Base-by-base conservation (phyloP, 2,888 invertebrate species). In the Orthonevra nobilis region DNA sequence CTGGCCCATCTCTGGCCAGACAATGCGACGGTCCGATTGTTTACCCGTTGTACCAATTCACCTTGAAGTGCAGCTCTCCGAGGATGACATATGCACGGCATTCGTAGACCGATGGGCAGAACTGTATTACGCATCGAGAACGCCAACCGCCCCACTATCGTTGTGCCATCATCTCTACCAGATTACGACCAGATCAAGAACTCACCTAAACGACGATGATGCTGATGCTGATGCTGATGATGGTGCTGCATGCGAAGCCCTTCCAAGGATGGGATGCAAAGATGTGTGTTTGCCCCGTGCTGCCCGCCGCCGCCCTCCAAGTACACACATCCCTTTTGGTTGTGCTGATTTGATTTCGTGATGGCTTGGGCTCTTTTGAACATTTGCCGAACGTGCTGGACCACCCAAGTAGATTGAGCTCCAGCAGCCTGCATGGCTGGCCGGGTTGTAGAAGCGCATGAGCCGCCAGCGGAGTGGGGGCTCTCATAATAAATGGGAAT, bases 311-410 rank as follows among this genome's bases (percentile, higher is more conserved):
- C 23, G 30, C 23, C 7, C 12, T 36, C 36, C 56, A 46, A 19
- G 44, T 50, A 26, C 58, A n/a, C 46, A 60, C 66, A 79, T 73
- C 79, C 73, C 73, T 79, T n/a, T 68, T 79, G 66, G 66, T 48
- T 79, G 73, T 79, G 79, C 79, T 79, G 79, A 79, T 79, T 79
- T 79, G 79, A 79, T 79, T 79, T 79, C 79, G 79, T 79, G 79
- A 79, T 79, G 79, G 79, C 79, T 73, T 56, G 66, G 28, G 66
- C 79, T 79, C 79, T 61, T 79, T 79, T 79, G 79, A 79, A 79
- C 79, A 79, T 79, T 79, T 73, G 79, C 79, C 79, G 79, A 79
- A 79, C 73, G 79, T 79, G 79, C 79, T 73, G 79, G 79, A 79
- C 79, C 79, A 79, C 79, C 79, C 79, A 79, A 79, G 79, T 73